Evolutionary conservation across 2,113 vertebrate genomes (phyloP), one percentile per base, ranked within the genome.

Genomic region (Podilymbus podiceps): DNA sequence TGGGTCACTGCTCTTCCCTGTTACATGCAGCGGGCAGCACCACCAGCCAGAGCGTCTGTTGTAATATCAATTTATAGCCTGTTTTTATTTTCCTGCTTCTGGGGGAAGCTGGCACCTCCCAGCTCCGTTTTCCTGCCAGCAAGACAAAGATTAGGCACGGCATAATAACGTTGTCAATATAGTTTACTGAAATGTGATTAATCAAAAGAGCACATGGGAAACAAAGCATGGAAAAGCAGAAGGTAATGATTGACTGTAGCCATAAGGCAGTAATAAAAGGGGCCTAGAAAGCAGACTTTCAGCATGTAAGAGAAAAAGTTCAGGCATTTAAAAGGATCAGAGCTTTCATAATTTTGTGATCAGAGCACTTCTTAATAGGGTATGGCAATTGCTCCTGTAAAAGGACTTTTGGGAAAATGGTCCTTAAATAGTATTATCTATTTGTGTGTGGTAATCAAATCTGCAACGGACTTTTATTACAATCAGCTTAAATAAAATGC

Each of bases 251-350:
- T 86, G 82, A 89, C 78, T 76, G 42, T 69, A 92, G 55, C 90
- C 85, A 87, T 73, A 90, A 93, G 88, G 88, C 83, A 86, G 76
- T 60, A 78, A 63, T 75, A 81, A 95, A 92, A 75, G 56, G 9
- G 35, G 20, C 56, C 83, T 75, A 90, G 85, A 90, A 95, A 92
- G 69, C 66, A 93, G 52, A 81, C 89, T 95, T 95, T 49, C 69
- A 83, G 62, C 8, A 0, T 63, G 66, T 44, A 85, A 76, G 62
- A 69, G 67, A 85, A 94, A 88, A 94, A 78, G 23, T 81, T 96
- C 62, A 96, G 73, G 68, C 83, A 71, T 96, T 85, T 90, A 68
- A 90, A 87, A 85, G 80, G 90, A 92, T 89, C 82, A 90, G 95
- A 92, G 46, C 64, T 82, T 93, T 90, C 59, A 60, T 49, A 81